Conservation (phyloP, 2,888 invertebrate species). For the Cerastis rubricosa region DNA sequence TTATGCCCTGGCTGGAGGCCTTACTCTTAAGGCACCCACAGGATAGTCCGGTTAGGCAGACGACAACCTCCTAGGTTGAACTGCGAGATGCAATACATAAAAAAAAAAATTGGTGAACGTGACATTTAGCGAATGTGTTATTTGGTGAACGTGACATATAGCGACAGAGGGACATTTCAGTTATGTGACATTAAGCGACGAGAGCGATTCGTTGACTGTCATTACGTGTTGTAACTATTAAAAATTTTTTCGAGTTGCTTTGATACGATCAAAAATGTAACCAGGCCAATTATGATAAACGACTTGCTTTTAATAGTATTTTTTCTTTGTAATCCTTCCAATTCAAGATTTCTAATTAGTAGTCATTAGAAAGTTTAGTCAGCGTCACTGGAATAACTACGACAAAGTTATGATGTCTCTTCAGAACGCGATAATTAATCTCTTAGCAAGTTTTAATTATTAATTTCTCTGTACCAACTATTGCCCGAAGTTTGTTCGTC, state of each 20-base stretch:
- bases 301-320: background rate
- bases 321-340: constrained; percentile 19
- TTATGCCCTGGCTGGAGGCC: no score
- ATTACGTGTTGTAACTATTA: background rate
- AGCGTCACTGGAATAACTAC: constrained; percentile 25
- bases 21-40: no score
- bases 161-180: no score
- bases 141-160: no score
- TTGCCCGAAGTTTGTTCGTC: constrained; percentile 37
- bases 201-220: background rate
- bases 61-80: no score
- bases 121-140: no score
- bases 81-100: no score
- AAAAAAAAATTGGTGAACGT: no score
- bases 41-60: no score
- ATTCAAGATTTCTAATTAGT: constrained; percentile 49
- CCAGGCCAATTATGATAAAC: background rate
- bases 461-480: constrained; percentile 53
- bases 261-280: background rate
- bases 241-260: background rate
- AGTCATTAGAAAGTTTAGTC: no score
- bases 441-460: constrained; percentile 60
- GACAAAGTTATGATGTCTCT: constrained; percentile 47
- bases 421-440: constrained; percentile 54
- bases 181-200: no score